A percentile compares a stretch with the other conserved stretches of the same genome.
Evolutionary conservation across 1,140 invertebrate genomes (phyloP).

Genomic region (Drosophila lini): DNA sequence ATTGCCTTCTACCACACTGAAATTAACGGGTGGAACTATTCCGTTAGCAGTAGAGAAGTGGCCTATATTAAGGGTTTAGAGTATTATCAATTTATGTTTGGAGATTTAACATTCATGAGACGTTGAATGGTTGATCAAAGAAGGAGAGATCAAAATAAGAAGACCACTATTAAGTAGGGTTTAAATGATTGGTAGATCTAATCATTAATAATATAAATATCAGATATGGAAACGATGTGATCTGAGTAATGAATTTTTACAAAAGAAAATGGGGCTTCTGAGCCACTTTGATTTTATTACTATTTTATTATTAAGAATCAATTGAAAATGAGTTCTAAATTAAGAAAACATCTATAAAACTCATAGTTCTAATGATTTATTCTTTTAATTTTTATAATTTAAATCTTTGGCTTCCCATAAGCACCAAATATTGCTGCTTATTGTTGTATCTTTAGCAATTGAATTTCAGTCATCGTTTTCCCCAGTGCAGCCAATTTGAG

Average conservation of each 20-base stretch:
- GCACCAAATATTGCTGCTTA: no score
- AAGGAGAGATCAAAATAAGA: no score
- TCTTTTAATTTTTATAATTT: neutral
- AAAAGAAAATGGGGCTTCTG: neutral
- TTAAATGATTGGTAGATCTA: neutral
- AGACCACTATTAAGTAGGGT: no score
- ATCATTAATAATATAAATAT: no score
- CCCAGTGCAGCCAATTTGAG: constrained; percentile 29
- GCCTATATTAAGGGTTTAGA: no score
- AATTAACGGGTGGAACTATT: constrained; percentile 2
- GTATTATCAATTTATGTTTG: neutral
- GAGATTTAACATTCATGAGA: no score
- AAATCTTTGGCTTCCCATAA: neutral
- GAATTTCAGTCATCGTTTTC: neutral
- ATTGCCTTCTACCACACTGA: constrained; percentile 7
- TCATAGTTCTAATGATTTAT: neutral
- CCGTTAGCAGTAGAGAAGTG: neutral
- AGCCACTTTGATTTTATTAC: neutral
- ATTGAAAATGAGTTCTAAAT: neutral
- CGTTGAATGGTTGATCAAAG: no score
- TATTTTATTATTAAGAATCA: neutral
- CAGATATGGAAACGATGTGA: neutral
- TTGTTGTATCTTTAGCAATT: no score
- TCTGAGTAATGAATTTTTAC: neutral
- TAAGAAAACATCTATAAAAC: neutral